Evolutionary conservation across 2,797 vertebrate species (phyloP).

Genomic region (Pitangus sulphuratus): DNA sequence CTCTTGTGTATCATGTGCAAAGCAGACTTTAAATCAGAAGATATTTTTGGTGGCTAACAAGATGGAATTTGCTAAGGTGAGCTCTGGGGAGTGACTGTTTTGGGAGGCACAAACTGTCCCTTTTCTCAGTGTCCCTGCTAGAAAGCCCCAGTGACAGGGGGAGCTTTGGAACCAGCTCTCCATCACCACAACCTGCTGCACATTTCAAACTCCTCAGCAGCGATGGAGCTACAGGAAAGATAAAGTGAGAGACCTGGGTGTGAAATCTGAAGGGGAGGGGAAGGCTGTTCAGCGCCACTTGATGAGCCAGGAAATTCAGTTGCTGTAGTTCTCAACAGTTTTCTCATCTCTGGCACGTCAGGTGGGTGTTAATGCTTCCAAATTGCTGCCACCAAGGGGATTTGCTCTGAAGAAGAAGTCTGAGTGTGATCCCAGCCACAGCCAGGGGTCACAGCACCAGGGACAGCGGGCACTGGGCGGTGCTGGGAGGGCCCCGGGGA

Average conservation of each 20-base stretch:
- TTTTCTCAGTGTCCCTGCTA: not conserved
- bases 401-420: not conserved
- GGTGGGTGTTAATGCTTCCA: not conserved
- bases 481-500: not conserved
- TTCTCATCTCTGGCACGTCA: not conserved
- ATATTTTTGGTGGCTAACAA: not conserved
- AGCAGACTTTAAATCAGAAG: not conserved
- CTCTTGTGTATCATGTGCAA: not conserved
- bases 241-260: not conserved
- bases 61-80: not conserved
- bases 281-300: not conserved
- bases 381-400: not conserved
- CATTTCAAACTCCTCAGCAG: not conserved
- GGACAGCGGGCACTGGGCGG: not conserved
- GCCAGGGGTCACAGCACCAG: not conserved
- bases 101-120: not conserved
- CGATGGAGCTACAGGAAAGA: not conserved
- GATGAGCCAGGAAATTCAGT: not conserved
- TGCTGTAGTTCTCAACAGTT: not conserved
- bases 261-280: not conserved
- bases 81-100: not conserved
- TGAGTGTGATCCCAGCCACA: fast-evolving
- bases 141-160: not conserved
- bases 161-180: not conserved
- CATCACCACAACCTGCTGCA: not conserved